phyloP scores from a whole-genome alignment of 2,888 invertebrate genomes.

The Arrhopalites spinosus region DNA sequence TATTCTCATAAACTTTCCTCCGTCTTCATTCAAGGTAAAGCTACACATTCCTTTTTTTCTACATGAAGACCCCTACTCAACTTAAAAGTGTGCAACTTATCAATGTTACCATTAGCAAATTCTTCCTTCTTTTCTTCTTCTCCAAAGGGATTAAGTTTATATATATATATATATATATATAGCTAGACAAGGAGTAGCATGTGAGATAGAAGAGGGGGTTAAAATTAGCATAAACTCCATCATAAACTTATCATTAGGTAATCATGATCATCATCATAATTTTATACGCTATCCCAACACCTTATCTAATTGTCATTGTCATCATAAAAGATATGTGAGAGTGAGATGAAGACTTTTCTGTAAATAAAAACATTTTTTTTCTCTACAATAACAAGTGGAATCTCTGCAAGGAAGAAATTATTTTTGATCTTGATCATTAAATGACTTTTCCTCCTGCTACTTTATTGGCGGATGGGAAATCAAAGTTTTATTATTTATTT shows the following conservation, averaged over 20 bases:
- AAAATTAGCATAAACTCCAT: background rate
- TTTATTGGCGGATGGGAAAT: too few species aligned
- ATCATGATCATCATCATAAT: background rate
- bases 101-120: background rate
- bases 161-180: background rate
- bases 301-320: slow-evolving; percentile 1
- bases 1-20: slow-evolving; percentile 16
- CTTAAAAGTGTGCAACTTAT: background rate
- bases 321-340: background rate
- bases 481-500: too few species aligned
- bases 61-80: too few species aligned
- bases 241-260: slow-evolving; percentile 10
- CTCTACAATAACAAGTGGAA: too few species aligned
- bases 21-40: background rate
- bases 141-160: background rate
- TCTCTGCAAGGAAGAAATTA: too few species aligned
- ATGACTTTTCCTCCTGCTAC: too few species aligned
- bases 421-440: too few species aligned
- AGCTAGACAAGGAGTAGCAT: background rate
- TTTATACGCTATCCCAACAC: background rate
- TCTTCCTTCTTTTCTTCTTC: background rate
- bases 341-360: too few species aligned
- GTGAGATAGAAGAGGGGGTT: too few species aligned
- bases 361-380: too few species aligned
- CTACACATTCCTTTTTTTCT: too few species aligned